These are phyloP conservation scores for Leptogaster cylindrica DNA, from an alignment of 2,888 invertebrate species.

Conservation along the genomic window DNA sequence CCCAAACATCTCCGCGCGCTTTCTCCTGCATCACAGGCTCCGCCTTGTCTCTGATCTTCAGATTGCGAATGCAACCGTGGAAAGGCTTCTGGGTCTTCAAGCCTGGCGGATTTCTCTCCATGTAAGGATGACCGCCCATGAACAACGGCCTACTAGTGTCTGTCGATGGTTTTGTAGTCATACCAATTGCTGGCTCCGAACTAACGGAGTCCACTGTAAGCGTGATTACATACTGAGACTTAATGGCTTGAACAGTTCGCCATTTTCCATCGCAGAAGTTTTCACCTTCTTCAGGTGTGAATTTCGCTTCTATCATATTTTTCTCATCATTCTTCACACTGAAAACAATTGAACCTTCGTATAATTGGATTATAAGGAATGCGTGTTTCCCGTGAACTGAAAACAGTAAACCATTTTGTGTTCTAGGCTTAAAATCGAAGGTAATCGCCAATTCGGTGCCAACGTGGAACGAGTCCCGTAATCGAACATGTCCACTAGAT, in stretches of 20 bases:
- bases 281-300: conserved; percentile 69
- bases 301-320: conserved; percentile 73
- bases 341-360: conserved; percentile 83
- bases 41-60: conserved; percentile 67
- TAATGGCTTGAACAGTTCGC: conserved; percentile 84
- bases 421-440: conserved; percentile 86
- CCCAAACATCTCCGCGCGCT: conserved; percentile 75
- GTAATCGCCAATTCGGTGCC: conserved; percentile 79
- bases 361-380: conserved; percentile 84
- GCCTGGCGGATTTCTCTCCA: conserved; percentile 65
- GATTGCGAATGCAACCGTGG: conserved; percentile 80
- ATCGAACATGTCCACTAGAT: conserved; percentile 73
- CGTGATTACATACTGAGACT: conserved; percentile 88
- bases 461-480: conserved; percentile 76
- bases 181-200: conserved; percentile 75
- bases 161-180: conserved; percentile 70
- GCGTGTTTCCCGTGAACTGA: conserved; percentile 83
- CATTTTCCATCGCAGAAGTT: conserved; percentile 94
- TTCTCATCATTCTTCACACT: conserved; percentile 82
- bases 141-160: conserved; percentile 86
- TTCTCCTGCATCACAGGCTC: conserved; percentile 66
- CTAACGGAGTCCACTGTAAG: conserved; percentile 84
- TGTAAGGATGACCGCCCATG: conserved; percentile 84
- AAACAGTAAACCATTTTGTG: conserved; percentile 82
- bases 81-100: conserved; percentile 74